These are phyloP conservation scores for Congeria kusceri DNA, from an alignment of 2,888 invertebrate species.

Conservation along the genomic window DNA sequence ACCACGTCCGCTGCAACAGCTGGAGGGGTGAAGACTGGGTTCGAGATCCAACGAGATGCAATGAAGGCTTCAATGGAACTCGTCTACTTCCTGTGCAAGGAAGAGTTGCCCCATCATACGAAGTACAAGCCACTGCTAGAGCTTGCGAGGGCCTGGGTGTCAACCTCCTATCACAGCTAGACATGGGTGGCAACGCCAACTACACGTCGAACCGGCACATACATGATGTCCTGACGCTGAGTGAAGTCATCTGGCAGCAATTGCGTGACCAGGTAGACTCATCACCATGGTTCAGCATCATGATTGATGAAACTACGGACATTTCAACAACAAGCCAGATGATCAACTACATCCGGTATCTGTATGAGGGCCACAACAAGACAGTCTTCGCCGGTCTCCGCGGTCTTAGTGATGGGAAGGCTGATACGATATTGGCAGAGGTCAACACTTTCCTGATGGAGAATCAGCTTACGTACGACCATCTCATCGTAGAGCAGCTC, in stretches of 20 bases:
- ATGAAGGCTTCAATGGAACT: too few species aligned
- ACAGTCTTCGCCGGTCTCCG: conserved; percentile 17
- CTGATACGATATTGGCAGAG: not conserved
- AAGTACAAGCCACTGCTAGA: too few species aligned
- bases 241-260: conserved; percentile 9
- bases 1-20: too few species aligned
- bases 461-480: not conserved
- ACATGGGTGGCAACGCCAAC: conserved; percentile 42
- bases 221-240: conserved; percentile 24
- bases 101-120: too few species aligned
- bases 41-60: too few species aligned
- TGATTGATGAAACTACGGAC: conserved; percentile 58
- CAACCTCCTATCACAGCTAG: not conserved
- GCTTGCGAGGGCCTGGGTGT: too few species aligned
- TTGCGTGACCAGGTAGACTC: not conserved
- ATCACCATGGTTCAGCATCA: conserved; percentile 28
- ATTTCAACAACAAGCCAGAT: conserved; percentile 33
- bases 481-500: not conserved
- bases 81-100: too few species aligned
- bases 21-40: too few species aligned
- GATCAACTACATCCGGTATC: conserved; percentile 37
- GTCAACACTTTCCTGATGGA: not conserved
- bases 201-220: conserved; percentile 40
- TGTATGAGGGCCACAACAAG: conserved; percentile 18
- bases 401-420: not conserved